Evolutionary conservation across 2,113 vertebrate species (phyloP).

Genomic region (Halcyon malimbica): DNA sequence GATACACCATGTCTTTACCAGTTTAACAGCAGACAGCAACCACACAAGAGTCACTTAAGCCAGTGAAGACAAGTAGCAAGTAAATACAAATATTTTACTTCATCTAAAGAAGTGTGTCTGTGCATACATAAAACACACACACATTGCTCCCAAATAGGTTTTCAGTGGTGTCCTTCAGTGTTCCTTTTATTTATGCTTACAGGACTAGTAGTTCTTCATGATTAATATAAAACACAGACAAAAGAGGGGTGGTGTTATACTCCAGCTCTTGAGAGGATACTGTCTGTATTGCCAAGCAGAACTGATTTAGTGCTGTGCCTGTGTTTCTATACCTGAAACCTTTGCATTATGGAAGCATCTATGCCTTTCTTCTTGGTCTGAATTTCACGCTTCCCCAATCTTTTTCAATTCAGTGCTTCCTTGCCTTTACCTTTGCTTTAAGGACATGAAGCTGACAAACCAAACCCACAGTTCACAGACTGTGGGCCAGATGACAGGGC

Average conservation of each 20-base stretch:
- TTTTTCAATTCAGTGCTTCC: not conserved
- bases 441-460: not conserved
- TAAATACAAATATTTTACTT: not conserved
- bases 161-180: not conserved
- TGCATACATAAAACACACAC: not conserved
- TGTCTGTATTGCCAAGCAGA: not conserved
- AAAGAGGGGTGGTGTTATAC: rapidly evolving
- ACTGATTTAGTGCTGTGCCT: not conserved
- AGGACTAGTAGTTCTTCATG: not conserved
- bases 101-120: not conserved
- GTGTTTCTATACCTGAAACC: not conserved
- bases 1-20: not conserved
- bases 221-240: not conserved
- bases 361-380: not conserved
- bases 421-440: not conserved
- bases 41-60: not conserved
- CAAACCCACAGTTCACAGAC: not conserved
- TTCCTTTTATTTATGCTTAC: not conserved
- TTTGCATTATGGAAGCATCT: not conserved
- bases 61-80: not conserved
- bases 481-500: rapidly evolving
- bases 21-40: not conserved
- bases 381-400: not conserved
- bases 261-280: not conserved
- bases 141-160: not conserved